Percentiles rank a stretch among this genome's conserved stretches.
Evolutionary conservation across 2,888 invertebrate genomes (phyloP).

Genomic region (Maniola hyperantus): DNA sequence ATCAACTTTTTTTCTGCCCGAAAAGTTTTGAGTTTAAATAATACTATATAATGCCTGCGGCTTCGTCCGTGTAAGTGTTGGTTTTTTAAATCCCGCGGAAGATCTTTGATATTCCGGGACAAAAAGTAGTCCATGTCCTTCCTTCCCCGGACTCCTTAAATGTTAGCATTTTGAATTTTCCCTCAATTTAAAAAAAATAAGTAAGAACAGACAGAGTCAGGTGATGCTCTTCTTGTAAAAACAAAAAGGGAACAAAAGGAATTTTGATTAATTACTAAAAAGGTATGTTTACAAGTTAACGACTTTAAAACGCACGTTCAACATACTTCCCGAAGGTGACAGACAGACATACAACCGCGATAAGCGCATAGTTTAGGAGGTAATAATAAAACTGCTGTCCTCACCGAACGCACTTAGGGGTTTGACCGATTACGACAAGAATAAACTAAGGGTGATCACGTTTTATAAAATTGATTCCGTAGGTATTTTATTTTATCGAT

Average conservation of each 20-base stretch:
- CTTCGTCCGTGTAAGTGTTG: neutral
- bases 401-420: slow-evolving; percentile 40
- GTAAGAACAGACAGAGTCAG: no score
- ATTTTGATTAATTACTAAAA: slow-evolving; percentile 25
- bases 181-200: no score
- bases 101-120: neutral
- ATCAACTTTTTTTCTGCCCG: neutral
- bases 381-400: slow-evolving; percentile 34
- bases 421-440: slow-evolving; percentile 44
- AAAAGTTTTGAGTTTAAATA: neutral
- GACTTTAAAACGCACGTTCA: slow-evolving; percentile 19
- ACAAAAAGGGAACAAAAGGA: neutral
- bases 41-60: neutral
- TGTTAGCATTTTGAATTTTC: no score
- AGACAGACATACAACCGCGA: slow-evolving; percentile 43
- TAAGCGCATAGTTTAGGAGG: slow-evolving; percentile 43
- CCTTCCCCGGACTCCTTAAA: no score
- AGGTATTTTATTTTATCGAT: neutral
- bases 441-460: slow-evolving; percentile 13
- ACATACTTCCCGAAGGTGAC: slow-evolving; percentile 37
- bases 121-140: no score
- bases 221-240: neutral
- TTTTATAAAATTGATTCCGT: slow-evolving; percentile 26
- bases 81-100: no score
- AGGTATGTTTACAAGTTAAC: slow-evolving; percentile 26